phyloP scores from a whole-genome alignment of 2,113 vertebrate species.

The Budorcas taxicolor region DNA sequence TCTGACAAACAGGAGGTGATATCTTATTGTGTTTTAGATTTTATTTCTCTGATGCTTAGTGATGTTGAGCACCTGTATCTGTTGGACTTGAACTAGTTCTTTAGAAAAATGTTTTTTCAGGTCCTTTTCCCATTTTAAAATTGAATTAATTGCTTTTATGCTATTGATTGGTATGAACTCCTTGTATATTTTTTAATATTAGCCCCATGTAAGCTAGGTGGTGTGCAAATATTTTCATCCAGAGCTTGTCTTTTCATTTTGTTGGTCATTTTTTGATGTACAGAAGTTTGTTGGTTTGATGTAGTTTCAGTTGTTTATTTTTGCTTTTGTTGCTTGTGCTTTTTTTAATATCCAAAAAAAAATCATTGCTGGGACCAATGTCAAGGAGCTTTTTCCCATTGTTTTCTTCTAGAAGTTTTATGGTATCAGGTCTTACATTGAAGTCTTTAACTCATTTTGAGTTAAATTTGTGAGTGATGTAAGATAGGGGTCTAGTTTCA shows the following conservation, averaged over 20 bases:
- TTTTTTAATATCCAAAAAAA: not conserved
- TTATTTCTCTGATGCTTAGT: not conserved
- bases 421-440: not conserved
- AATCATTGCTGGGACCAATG: not conserved
- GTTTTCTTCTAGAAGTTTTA: not conserved
- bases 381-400: not conserved
- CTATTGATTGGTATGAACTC: not conserved
- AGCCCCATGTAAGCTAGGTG: not conserved
- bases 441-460: not conserved
- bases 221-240: not conserved
- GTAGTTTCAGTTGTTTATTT: not conserved
- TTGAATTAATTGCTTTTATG: not conserved
- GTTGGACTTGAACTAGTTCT: not conserved
- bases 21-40: not conserved
- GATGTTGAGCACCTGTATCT: not conserved
- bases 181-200: not conserved
- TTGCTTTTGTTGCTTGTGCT: not conserved
- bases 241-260: not conserved
- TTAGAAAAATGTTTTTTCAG: not conserved
- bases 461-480: not conserved
- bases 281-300: not conserved
- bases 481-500: not conserved
- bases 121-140: not conserved
- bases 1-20: not conserved
- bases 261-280: not conserved